phyloP scores from a whole-genome alignment of 2,113 vertebrate genomes.

The Cheirogaleus medius region DNA sequence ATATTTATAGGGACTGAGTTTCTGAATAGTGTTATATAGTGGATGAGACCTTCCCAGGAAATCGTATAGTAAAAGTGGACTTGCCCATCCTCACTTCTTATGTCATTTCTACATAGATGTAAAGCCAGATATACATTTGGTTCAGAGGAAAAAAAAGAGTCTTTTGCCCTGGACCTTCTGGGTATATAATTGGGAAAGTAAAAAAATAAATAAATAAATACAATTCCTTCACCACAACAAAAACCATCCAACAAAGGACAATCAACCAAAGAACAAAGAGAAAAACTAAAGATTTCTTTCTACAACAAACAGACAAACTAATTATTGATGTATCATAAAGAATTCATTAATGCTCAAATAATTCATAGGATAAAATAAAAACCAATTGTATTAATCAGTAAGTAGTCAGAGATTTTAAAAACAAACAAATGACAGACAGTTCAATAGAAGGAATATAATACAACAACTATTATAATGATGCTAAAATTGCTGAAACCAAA shows the following conservation, averaged over 20 bases:
- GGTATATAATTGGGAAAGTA: not conserved
- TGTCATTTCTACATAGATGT: not conserved
- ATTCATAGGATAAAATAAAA: not conserved
- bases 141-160: not conserved
- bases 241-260: not conserved
- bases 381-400: not conserved
- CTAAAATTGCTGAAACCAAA: not conserved
- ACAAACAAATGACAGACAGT: not conserved
- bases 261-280: not conserved
- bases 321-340: not conserved
- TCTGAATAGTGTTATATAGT: not conserved
- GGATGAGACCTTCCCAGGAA: not conserved
- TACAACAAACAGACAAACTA: not conserved
- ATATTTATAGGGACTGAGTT: not conserved
- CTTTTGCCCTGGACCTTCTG: not conserved
- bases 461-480: not conserved
- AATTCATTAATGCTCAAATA: not conserved
- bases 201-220: slow-evolving; percentile 8
- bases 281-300: not conserved
- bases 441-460: not conserved
- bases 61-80: not conserved
- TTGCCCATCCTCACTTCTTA: not conserved
- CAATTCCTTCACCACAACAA: not conserved
- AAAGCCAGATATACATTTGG: not conserved
- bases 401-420: not conserved